These are phyloP conservation scores for Mus pahari DNA, from an alignment of 2,113 vertebrate species.

Conservation along the genomic window DNA sequence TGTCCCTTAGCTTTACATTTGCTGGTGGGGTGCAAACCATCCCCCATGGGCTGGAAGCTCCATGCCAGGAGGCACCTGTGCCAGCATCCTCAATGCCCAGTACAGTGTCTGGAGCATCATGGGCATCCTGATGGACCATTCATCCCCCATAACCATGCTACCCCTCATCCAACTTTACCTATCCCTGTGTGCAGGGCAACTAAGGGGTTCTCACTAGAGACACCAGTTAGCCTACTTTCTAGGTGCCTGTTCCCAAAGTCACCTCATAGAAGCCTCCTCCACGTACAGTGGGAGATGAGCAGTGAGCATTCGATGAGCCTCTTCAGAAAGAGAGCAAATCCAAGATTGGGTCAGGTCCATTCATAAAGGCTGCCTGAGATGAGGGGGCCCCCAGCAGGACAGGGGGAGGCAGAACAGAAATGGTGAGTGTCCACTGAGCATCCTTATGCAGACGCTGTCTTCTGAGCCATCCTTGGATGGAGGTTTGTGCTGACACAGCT, in stretches of 20 bases:
- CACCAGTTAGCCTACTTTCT: neutral
- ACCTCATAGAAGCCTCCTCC: neutral
- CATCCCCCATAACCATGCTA: neutral
- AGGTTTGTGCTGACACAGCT: neutral
- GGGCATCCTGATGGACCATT: too few relatives aligned
- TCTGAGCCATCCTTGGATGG: neutral
- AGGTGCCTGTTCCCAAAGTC: neutral
- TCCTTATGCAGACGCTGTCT: fast-evolving
- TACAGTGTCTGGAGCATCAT: neutral
- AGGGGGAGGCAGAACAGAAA: fast-evolving
- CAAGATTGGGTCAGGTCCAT: neutral
- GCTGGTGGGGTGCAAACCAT: neutral
- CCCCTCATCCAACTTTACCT: neutral
- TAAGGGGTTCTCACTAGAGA: fast-evolving
- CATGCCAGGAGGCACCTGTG: neutral
- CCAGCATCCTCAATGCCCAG: neutral
- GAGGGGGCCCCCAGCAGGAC: neutral
- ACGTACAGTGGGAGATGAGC: neutral
- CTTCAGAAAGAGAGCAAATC: neutral
- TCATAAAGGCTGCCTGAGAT: neutral
- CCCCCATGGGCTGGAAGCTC: neutral
- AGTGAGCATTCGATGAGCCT: neutral
- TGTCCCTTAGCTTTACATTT: neutral
- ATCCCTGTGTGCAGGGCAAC: neutral
- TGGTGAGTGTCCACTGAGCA: fast-evolving